Conservation (phyloP, 2,888 invertebrate genomes). For the Tipula lateralis region DNA sequence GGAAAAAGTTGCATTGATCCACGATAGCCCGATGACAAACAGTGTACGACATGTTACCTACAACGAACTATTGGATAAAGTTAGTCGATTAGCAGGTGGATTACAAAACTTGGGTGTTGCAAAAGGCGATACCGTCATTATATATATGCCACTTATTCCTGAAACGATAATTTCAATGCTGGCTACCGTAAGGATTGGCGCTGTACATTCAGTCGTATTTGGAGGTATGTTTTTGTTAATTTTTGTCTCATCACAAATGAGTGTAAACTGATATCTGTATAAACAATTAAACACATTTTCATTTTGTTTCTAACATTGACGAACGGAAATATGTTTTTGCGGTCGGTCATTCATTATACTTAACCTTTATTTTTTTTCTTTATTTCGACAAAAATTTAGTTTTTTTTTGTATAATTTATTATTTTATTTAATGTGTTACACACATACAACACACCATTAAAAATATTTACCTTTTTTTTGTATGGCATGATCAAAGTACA, state of each 20-base stretch:
- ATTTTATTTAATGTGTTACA: not conserved
- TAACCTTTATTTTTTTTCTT: not conserved
- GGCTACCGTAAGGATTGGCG: slow-evolving; percentile 81
- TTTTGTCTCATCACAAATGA: not conserved
- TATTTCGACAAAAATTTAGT: not conserved
- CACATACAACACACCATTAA: not conserved
- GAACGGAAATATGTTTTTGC: not conserved
- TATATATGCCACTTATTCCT: slow-evolving; percentile 93
- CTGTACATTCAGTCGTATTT: slow-evolving; percentile 91
- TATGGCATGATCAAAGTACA: not conserved
- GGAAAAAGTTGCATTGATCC: slow-evolving; percentile 73
- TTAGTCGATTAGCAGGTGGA: slow-evolving; percentile 72
- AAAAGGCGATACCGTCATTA: slow-evolving; percentile 78
- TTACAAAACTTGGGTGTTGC: slow-evolving; percentile 70
- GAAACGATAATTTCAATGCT: slow-evolving; percentile 86
- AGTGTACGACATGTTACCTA: slow-evolving; percentile 74
- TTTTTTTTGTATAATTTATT: not conserved
- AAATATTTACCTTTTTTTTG: not conserved
- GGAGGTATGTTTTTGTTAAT: too few species aligned
- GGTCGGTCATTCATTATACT: not conserved
- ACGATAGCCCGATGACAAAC: slow-evolving; percentile 85
- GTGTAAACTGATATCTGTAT: too few species aligned
- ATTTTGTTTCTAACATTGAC: not conserved
- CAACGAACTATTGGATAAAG: slow-evolving; percentile 72
- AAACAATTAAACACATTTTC: not conserved